These are phyloP conservation scores for Aromia moschata DNA, from an alignment of 2,888 invertebrate species.

Conservation along the genomic window DNA sequence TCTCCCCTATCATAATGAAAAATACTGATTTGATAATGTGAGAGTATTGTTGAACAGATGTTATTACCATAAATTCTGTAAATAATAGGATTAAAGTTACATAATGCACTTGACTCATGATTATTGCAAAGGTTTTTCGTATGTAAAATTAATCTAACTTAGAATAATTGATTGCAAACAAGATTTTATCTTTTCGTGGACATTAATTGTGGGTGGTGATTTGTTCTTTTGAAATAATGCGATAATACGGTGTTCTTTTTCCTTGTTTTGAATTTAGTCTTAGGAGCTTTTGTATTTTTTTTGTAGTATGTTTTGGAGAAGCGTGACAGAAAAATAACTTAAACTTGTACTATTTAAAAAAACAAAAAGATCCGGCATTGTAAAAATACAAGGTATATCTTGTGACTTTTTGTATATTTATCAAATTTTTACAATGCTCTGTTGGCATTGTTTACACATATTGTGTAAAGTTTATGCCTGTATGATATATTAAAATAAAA, in stretches of 20 bases:
- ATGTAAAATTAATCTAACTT: background rate
- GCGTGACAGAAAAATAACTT: conserved; percentile 29
- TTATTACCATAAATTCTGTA: too few species aligned
- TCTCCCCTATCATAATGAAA: too few species aligned
- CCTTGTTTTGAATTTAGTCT: conserved; percentile 13
- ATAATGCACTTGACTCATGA: too few species aligned
- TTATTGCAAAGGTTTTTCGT: background rate
- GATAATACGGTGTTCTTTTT: conserved; percentile 17
- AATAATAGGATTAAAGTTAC: too few species aligned
- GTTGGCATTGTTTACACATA: conserved; percentile 53
- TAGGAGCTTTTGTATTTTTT: conserved; percentile 22
- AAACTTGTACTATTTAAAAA: conserved; percentile 35
- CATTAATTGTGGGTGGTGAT: conserved; percentile 12
- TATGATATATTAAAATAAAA: conserved; percentile 51
- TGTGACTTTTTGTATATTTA: conserved; percentile 47
- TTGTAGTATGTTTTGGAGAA: conserved; percentile 47
- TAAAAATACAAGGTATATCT: conserved; percentile 48
- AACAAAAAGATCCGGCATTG: conserved; percentile 45
- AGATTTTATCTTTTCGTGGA: conserved; percentile 1
- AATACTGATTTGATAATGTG: too few species aligned
- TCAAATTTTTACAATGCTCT: conserved; percentile 56
- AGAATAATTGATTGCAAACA: conserved; percentile 26
- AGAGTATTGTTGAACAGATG: too few species aligned
- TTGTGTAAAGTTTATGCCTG: conserved; percentile 52
- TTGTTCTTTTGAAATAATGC: conserved; percentile 20